These are phyloP conservation scores for Galleria mellonella DNA, from an alignment of 1,140 invertebrate species.

Conservation along the genomic window DNA sequence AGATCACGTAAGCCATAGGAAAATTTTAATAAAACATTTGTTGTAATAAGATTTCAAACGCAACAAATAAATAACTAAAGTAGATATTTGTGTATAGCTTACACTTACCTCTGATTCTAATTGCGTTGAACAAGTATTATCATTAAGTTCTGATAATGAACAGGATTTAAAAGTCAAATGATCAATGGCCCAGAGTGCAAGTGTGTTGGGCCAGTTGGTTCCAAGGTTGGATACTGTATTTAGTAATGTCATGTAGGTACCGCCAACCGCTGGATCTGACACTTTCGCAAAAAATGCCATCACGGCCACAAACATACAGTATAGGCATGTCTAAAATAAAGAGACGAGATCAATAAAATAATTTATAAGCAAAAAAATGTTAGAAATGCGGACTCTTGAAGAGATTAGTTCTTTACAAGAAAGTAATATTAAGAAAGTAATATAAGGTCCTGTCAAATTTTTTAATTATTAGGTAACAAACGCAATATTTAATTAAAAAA, in stretches of 20 bases:
- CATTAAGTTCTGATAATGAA: conserved; percentile 50
- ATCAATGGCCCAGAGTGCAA: conserved; percentile 95
- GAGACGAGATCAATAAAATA: not conserved
- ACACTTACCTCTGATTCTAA: conserved; percentile 57
- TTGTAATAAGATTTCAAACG: too few relatives aligned
- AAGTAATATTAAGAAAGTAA: too few relatives aligned
- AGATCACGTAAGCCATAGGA: too few relatives aligned
- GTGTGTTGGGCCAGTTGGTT: conserved; percentile 96
- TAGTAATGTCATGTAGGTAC: conserved; percentile 99
- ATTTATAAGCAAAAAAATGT: not conserved
- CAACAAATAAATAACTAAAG: too few relatives aligned
- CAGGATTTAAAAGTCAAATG: conserved; percentile 88
- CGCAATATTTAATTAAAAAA: too few relatives aligned
- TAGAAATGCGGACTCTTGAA: too few relatives aligned
- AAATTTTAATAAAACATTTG: too few relatives aligned
- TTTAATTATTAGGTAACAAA: too few relatives aligned
- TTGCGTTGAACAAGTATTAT: conserved; percentile 55
- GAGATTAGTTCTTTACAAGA: too few relatives aligned
- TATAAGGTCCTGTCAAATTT: too few relatives aligned
- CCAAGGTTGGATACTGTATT: conserved; percentile 98
- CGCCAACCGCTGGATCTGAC: conserved; percentile 95
- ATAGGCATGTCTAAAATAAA: conserved; percentile 76
- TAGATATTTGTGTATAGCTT: too few relatives aligned
- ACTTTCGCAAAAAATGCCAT: conserved; percentile 84
- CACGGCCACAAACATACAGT: conserved; percentile 81